Conservation (phyloP, 2,113 vertebrate genomes). For the Thomomys bottae region DNA sequence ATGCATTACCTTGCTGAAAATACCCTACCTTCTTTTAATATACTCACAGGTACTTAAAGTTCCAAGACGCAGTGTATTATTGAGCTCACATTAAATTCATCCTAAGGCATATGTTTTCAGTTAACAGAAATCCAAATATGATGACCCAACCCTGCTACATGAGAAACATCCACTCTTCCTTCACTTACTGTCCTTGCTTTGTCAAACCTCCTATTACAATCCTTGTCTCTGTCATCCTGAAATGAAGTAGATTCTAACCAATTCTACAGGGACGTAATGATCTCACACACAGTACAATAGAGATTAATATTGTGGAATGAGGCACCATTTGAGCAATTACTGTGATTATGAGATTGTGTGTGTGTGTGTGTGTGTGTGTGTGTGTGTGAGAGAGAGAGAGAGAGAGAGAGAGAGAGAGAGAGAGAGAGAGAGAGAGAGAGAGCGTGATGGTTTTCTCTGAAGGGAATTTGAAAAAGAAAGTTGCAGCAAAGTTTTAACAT, state of each 20-base stretch:
- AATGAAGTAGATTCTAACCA: background rate
- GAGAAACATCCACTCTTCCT: background rate
- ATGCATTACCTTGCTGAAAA: background rate
- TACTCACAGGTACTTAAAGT: background rate
- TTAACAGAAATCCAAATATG: background rate
- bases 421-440: background rate
- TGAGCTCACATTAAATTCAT: background rate
- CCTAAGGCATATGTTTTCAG: background rate
- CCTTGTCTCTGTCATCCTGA: rapidly evolving
- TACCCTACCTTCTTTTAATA: background rate
- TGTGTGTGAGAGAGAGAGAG: background rate
- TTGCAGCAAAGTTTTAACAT: background rate
- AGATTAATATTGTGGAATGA: background rate
- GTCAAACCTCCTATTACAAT: background rate
- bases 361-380: background rate
- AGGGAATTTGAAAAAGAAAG: background rate
- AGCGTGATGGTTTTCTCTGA: background rate
- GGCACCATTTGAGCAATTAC: background rate
- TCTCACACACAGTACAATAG: background rate
- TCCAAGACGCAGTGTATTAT: background rate
- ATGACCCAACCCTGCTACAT: background rate
- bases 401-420: background rate
- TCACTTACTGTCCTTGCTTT: background rate
- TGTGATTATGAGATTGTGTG: background rate
- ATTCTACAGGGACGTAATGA: background rate